A percentile compares a stretch with the other conserved stretches of the same genome.
phyloP scores from a whole-genome alignment of 2,113 vertebrate genomes.

The Triplophysa siluroides region DNA sequence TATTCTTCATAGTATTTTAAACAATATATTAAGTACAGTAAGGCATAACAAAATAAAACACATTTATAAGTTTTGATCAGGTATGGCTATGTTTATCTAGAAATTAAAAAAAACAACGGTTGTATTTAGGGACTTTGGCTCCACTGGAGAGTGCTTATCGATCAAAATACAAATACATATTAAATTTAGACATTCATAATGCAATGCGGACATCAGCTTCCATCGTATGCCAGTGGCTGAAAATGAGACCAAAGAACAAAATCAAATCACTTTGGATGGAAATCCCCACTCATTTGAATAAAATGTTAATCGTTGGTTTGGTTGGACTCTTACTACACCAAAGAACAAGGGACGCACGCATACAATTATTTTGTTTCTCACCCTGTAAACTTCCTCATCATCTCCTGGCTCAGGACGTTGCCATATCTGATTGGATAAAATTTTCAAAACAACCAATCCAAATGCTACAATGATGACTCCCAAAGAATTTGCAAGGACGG shows the following conservation, averaged over 20 bases:
- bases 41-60: not conserved
- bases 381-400: conserved; percentile 70
- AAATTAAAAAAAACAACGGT: not conserved
- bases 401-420: conserved; percentile 74
- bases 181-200: not conserved
- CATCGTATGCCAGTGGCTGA: conserved; percentile 70
- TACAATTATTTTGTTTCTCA: conserved; percentile 51
- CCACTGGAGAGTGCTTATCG: not conserved
- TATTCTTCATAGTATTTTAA: not conserved
- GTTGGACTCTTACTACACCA: not conserved
- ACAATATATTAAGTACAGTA: not conserved
- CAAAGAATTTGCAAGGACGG: conserved; percentile 79
- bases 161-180: not conserved
- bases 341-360: not conserved
- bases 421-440: conserved; percentile 81
- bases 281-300: not conserved
- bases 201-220: conserved; percentile 50
- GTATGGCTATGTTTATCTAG: not conserved
- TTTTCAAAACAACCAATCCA: conserved; percentile 78
- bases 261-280: not conserved
- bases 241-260: conserved; percentile 37
- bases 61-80: not conserved
- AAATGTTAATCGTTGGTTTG: not conserved
- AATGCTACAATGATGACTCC: conserved; percentile 84
- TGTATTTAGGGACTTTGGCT: not conserved